Evolutionary conservation across 2,113 vertebrate genomes (phyloP).

Genomic region (Strix uralensis): DNA sequence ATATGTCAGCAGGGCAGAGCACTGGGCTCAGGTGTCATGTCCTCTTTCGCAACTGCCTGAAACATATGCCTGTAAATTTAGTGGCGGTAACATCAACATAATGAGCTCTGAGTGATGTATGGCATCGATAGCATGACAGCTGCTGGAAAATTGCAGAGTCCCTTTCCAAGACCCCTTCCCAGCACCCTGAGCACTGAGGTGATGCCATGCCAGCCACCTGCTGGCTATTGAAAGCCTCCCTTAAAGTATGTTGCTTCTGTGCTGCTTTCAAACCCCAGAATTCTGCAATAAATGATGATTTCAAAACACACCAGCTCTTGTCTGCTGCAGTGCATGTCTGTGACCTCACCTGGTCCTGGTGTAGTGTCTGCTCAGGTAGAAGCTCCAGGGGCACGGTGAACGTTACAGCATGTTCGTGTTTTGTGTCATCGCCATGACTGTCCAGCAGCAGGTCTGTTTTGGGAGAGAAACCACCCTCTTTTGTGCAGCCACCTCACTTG

Average conservation of each 20-base stretch:
- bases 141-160: neutral
- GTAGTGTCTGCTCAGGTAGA: fast-evolving
- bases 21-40: neutral
- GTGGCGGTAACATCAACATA: neutral
- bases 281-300: neutral
- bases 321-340: neutral
- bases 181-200: neutral
- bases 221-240: neutral
- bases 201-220: fast-evolving
- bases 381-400: fast-evolving
- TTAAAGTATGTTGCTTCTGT: neutral
- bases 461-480: neutral
- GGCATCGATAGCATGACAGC: neutral
- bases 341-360: neutral
- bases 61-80: neutral
- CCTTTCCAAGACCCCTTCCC: neutral
- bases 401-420: fast-evolving
- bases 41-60: neutral
- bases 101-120: neutral
- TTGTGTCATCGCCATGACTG: fast-evolving
- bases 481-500: neutral
- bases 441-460: neutral
- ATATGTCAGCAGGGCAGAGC: neutral
- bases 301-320: neutral
- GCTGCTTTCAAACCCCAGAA: neutral